Base-by-base conservation (phyloP, 2,797 vertebrate genomes). In the Falco concolor region DNA sequence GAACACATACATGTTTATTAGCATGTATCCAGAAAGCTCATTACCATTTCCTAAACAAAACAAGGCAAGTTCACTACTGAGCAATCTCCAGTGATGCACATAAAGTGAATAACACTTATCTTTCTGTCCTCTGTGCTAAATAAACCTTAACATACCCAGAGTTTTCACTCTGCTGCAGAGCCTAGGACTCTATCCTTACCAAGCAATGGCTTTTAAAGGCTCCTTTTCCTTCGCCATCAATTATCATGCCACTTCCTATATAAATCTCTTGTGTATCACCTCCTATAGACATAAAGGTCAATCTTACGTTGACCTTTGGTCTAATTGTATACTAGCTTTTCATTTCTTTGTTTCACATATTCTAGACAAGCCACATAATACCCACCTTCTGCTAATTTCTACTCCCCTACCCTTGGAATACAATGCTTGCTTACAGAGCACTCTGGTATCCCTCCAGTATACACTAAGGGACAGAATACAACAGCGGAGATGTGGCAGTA, bases 261-360 rank as follows among this genome's bases (percentile, higher is more conserved):
- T 50, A 57, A 91, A 92, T 85, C 84, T 89, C 93, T n/a, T 64
- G 57, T 53, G n/a, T 60, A 91, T 93, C 89, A 95, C 89, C 79
- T 89, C 85, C 90, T 40, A 32, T 1, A 49, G 92, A 95, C 76
- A 60, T 28, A 86, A 50, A 92, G 92, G 84, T 91, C 93, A 92
- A 36, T 79, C 82, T 83, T 23, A n/a, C 60, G 79, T 17, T 87
- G 89, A 79, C 89, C 84, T 60, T 34, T 53, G 64, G 2, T 74
- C 91, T 94, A 44, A 94, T 7, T 60, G 40, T 27, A 32, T 13
- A 67, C 28, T 32, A 74, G 38, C 45, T 91, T 89, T 72, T 67
- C 76, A 54, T 20, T 81, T 38, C 78, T 95, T 80, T 89, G 75
- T 85, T 86, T 80, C 79, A n/a, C 47, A 7, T 75, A 42, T 5